Evolutionary conservation across 2,888 invertebrate genomes (phyloP).

Genomic region (Esperia sulphurella): DNA sequence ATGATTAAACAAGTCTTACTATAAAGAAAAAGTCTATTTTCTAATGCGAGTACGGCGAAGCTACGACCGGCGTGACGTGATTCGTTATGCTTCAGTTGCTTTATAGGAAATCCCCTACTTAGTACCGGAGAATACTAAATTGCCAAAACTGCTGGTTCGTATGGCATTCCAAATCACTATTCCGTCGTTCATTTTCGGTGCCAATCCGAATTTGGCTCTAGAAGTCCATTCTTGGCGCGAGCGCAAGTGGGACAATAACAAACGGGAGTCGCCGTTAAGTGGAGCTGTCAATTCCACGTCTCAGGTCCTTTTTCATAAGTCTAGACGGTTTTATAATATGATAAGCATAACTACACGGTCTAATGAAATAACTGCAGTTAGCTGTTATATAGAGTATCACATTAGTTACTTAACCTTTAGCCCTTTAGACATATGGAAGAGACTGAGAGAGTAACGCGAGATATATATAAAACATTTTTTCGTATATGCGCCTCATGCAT

Average conservation of each 20-base stretch:
- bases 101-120: not conserved
- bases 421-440: too few species aligned
- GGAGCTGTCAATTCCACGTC: conserved; percentile 47
- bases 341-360: not conserved
- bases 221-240: conserved; percentile 44
- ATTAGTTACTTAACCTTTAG: too few species aligned
- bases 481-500: too few species aligned
- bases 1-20: too few species aligned
- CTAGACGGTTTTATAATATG: conserved; percentile 43
- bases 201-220: conserved; percentile 20
- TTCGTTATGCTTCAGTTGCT: not conserved
- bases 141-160: too few species aligned
- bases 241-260: conserved; percentile 62
- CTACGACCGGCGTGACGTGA: not conserved
- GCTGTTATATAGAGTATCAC: too few species aligned
- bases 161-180: conserved; percentile 1
- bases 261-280: conserved; percentile 42
- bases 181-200: not conserved
- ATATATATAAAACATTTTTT: too few species aligned
- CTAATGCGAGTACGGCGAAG: too few species aligned
- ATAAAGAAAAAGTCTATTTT: too few species aligned
- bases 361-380: too few species aligned
- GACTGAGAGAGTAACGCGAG: too few species aligned
- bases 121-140: conserved; percentile 3
- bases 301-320: conserved; percentile 40